Evolutionary conservation across 2,888 invertebrate species (phyloP), one percentile per base, ranked within the genome.

Genomic region (Aphrophora alni): DNA sequence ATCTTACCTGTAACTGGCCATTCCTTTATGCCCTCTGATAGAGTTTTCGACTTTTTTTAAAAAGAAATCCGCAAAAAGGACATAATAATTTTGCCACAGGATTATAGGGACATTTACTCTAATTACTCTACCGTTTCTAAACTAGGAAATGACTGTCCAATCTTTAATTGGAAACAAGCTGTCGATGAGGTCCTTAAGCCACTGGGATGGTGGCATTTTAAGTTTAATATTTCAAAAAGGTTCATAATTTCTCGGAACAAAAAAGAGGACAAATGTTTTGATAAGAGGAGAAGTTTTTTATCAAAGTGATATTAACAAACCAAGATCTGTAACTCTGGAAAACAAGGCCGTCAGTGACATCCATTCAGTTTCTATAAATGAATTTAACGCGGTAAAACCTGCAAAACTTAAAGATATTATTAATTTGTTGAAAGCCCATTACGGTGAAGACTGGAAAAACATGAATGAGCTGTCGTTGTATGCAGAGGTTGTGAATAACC

Each of bases 11-110:
- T 81, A 27, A 69, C 69, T 38, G 82, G 82, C 5, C 83, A 84
- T 77, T 82, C 82, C 17, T 83, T 81, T 59, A 78, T 84, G 78
- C 83, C 83, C 12, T 44, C 82, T 12, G 82, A 84, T 72, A 74
- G 82, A 59, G 82, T 84, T 14, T 84, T 84, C 76, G 83, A 77
- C 24, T 38, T 69, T 70, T 81, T 82, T 25, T 82, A 83, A 75
- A 82, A 80, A 59, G 79, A 80, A 72, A 69, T 81, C 24, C 77
- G 75, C 24, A 83, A 84, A 81, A 79, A 70, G 27, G 82, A 81
- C 69, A 76, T 26, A 17, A 83, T 84, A 21, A 68, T 82, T 78
- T 21, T 38, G n/a, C 80, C 75, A 75, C 25, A 83, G 26, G 75
- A 82, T 17, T 83, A 83, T 68, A 83, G 14, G 75, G 82, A 79